Conservation (phyloP, 2,113 vertebrate genomes). For the Atlantisia rogersi region DNA sequence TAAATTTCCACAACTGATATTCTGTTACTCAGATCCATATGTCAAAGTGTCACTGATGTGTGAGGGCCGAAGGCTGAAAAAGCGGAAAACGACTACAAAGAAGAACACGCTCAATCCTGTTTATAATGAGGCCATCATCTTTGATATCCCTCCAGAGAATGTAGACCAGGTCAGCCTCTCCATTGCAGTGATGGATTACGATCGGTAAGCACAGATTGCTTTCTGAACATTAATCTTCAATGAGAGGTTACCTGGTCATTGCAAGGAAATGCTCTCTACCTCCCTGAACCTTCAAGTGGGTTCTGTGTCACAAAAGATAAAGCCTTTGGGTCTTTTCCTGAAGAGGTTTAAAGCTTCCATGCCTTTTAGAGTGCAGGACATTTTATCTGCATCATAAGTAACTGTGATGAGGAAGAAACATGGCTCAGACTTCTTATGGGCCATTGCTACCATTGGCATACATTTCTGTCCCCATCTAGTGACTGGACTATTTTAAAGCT, state of each 20-base stretch:
- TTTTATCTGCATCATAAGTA: background rate
- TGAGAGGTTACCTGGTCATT: background rate
- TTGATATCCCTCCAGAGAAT: conserved; percentile 97
- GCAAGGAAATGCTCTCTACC: background rate
- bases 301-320: background rate
- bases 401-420: background rate
- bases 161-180: conserved; percentile 98
- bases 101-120: conserved; percentile 93
- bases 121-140: conserved; percentile 98
- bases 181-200: conserved; percentile 97
- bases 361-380: background rate
- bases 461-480: background rate
- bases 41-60: conserved; percentile 98
- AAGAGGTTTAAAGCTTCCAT: background rate
- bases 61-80: conserved; percentile 92
- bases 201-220: conserved; percentile 81
- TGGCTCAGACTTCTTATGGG: background rate
- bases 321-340: background rate
- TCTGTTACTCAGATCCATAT: conserved; percentile 85
- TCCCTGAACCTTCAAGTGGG: background rate
- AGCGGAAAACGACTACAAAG: conserved; percentile 96
- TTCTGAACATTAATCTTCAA: background rate
- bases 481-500: background rate
- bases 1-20: background rate
- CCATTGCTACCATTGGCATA: background rate